Evolutionary conservation across 2,888 invertebrate species (phyloP), one percentile per base, ranked within the genome.

Genomic region (Scaptomyza polygonia): DNA sequence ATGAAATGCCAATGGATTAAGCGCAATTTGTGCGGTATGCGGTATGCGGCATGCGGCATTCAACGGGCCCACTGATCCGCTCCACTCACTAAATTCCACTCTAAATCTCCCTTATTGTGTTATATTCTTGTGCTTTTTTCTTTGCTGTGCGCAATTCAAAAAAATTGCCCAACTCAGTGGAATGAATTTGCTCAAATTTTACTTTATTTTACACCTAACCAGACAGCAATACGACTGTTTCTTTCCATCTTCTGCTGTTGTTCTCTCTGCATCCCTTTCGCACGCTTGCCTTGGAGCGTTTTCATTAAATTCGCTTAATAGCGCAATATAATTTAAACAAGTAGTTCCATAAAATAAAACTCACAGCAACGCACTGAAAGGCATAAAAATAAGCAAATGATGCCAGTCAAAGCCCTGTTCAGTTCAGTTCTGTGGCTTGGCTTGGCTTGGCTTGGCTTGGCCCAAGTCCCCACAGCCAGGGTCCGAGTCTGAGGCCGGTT

Each of bases 291-390:
- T 88, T 43, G 80, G 72, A 88, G 89, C 88, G 82, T 89, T 89
- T 89, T 89, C 88, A 89, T 89, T 89, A 89, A 89, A 88, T 87
- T 84, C 87, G 83, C 87, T 89, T 89, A 88, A 89, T 88, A 88
- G 88, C 77, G 79, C 89, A 86, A 89, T 88, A 89, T 89, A 89
- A 89, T 87, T 89, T 88, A 88, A 87, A 80, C 86, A 83, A 86
- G 88, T 82, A 84, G 86, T 82, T 75, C 78, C 87, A 88, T 88
- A 81, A 88, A 89, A 89, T 88, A 83, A 89, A 89, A 87, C 88
- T 85, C 74, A 79, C 83, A 86, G 86, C 80, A 86, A 72, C 78
- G 73, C 83, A 86, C 54, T 71, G 80, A 67, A 73, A 84, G 72
- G 75, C 78, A 81, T 81, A 83, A 87, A 83, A 72, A 72, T 72